These are phyloP conservation scores for Campoplex capitator DNA, from an alignment of 2,888 invertebrate genomes.

Conservation along the genomic window DNA sequence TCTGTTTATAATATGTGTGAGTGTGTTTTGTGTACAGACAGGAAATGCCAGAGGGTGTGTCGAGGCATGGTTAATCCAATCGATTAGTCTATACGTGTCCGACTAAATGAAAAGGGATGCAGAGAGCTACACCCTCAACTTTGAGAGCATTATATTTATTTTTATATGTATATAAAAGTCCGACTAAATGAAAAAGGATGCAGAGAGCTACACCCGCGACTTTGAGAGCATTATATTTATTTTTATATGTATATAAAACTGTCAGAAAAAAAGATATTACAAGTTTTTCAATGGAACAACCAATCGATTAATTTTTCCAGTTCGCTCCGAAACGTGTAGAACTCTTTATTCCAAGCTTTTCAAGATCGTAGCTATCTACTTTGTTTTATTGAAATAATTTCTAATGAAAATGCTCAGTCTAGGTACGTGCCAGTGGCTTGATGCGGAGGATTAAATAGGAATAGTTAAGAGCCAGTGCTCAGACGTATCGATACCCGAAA, in stretches of 20 bases:
- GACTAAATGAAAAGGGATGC: slow-evolving; percentile 55
- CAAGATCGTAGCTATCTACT: too few species aligned
- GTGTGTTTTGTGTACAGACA: slow-evolving; percentile 33
- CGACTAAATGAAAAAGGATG: slow-evolving; percentile 43
- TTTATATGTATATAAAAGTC: background rate
- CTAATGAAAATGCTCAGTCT: too few species aligned
- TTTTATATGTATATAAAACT: background rate
- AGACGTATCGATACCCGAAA: background rate
- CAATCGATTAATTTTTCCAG: background rate
- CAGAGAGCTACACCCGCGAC: slow-evolving; percentile 1
- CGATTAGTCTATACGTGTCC: slow-evolving; percentile 52
- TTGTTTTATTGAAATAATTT: too few species aligned
- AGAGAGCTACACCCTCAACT: background rate
- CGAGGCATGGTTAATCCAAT: slow-evolving; percentile 60
- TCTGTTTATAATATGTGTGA: slow-evolving; percentile 2
- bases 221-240: slow-evolving; percentile 6
- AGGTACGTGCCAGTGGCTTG: too few species aligned
- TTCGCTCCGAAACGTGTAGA: too few species aligned
- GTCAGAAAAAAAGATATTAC: too few species aligned
- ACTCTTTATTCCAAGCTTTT: too few species aligned
- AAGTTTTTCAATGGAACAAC: background rate
- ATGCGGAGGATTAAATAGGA: too few species aligned
- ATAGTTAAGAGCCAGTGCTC: background rate
- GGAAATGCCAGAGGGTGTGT: slow-evolving; percentile 45
- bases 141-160: slow-evolving; percentile 6